Evolutionary conservation across 1,140 invertebrate genomes (phyloP).

Genomic region (Drosophila elegans): DNA sequence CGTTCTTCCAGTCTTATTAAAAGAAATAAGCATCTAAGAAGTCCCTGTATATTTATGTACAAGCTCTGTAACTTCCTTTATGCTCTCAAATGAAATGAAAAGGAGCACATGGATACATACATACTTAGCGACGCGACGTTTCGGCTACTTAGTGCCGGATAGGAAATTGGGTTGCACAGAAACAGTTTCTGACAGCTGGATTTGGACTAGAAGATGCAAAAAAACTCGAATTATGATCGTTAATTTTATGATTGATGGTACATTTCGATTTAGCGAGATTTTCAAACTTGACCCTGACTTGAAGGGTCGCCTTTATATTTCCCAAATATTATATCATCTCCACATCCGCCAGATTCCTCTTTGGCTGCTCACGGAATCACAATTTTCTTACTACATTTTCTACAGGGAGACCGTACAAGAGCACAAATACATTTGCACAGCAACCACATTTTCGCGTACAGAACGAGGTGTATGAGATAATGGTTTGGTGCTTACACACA

Average conservation of each 20-base stretch:
- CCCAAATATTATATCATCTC: too few relatives aligned
- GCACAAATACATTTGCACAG: constrained; percentile 16
- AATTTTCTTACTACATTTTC: constrained; percentile 13
- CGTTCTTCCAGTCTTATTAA: constrained; percentile 10
- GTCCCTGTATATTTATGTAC: constrained; percentile 29
- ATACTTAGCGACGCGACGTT: constrained; percentile 33
- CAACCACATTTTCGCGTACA: constrained; percentile 72
- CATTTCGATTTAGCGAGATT: too few relatives aligned
- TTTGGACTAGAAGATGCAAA: too few relatives aligned
- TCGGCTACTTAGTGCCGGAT: constrained; percentile 11
- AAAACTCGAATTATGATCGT: too few relatives aligned
- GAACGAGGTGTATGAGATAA: constrained; percentile 47
- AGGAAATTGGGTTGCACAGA: constrained; percentile 24
- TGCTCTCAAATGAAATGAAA: constrained; percentile 18
- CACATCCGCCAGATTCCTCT: too few relatives aligned
- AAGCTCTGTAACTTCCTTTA: constrained; percentile 16
- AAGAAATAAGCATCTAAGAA: constrained; percentile 26
- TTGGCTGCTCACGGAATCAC: too few relatives aligned
- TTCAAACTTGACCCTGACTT: too few relatives aligned
- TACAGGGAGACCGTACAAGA: constrained; percentile 27
- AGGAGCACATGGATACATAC: constrained; percentile 36
- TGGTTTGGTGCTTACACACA: constrained; percentile 49
- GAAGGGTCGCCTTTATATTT: too few relatives aligned
- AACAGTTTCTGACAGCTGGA: too few relatives aligned
- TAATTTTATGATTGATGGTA: too few relatives aligned